A percentile compares a stretch with the other conserved stretches of the same genome.
phyloP scores from a whole-genome alignment of 2,888 invertebrate genomes.

The Rhagonycha fulva region DNA sequence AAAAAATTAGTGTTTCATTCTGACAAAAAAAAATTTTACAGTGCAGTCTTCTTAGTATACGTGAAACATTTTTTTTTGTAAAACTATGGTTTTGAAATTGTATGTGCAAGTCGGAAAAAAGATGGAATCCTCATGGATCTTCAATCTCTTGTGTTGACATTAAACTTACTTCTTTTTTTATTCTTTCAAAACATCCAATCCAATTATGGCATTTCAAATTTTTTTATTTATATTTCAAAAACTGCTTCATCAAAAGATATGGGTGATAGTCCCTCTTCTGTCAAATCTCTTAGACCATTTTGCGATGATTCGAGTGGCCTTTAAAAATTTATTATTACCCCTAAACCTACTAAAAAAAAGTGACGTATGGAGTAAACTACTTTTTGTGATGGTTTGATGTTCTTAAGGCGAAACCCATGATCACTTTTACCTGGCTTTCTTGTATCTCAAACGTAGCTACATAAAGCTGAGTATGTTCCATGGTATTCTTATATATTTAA shows the following conservation, averaged over 20 bases:
- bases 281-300: background rate
- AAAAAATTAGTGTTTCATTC: background rate
- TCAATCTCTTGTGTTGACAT: background rate
- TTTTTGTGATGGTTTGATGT: background rate
- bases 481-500: conserved; percentile 37
- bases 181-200: background rate
- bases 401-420: background rate
- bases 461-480: conserved; percentile 53
- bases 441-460: conserved; percentile 31
- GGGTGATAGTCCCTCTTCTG: background rate
- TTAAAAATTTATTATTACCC: background rate
- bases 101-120: background rate
- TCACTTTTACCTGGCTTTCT: background rate
- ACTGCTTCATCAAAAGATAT: background rate
- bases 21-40: background rate
- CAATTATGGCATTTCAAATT: background rate
- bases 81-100: too few species aligned
- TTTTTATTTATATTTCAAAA: background rate
- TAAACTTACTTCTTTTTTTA: background rate
- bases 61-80: too few species aligned
- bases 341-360: background rate
- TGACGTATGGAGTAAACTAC: background rate
- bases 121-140: background rate
- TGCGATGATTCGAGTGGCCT: background rate
- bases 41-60: background rate